phyloP scores from a whole-genome alignment of 35 echinoderm and acorn worm genomes.

The Apostichopus parvimensis region DNA sequence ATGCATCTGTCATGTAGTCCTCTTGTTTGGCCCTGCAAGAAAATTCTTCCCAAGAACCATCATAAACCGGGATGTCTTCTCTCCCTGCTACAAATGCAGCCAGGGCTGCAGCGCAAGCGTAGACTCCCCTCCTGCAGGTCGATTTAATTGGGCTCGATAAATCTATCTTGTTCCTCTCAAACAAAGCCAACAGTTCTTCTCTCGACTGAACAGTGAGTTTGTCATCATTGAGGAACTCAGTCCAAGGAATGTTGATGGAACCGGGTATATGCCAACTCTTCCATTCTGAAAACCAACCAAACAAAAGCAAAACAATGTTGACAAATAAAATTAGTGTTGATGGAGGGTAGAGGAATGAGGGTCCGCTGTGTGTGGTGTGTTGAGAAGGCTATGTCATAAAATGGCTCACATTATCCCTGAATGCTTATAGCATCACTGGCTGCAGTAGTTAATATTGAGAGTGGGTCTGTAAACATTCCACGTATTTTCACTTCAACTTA shows the following conservation, averaged over 20 bases:
- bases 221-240: constrained; percentile 37
- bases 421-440: no score
- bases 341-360: no score
- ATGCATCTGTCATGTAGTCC: constrained; percentile 11
- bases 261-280: constrained; percentile 59
- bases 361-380: no score
- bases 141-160: constrained; percentile 41
- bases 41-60: constrained; percentile 71
- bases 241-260: constrained; percentile 61
- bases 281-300: constrained; percentile 32
- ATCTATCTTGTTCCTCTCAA: constrained; percentile 38
- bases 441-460: no score
- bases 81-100: constrained; percentile 52
- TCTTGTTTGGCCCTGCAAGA: constrained; percentile 4
- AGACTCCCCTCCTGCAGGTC: constrained; percentile 55
- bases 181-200: constrained; percentile 37
- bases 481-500: no score
- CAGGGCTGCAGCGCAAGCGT: constrained; percentile 39
- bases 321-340: no score
- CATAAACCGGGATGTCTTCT: constrained; percentile 50
- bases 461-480: no score
- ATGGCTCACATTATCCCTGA: no score
- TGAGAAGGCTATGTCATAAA: no score
- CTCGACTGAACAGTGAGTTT: not conserved
- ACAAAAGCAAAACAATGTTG: no score